Evolutionary conservation across 2,888 invertebrate species (phyloP), one percentile per base, ranked within the genome.

Genomic region (Trissonchulus sp.): DNA sequence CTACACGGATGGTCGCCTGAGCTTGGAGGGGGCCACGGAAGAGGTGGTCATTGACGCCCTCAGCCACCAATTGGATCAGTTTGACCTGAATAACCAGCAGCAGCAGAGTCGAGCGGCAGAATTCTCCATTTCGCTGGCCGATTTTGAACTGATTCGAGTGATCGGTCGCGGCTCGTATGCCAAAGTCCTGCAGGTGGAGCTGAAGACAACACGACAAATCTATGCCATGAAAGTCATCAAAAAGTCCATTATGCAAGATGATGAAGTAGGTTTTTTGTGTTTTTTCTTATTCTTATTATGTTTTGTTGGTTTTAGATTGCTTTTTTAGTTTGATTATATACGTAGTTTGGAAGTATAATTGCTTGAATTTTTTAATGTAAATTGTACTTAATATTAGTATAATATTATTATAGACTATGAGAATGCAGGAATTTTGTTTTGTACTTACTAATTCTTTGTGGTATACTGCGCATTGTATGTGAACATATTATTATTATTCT

Each of bases 141-240:
- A 99, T 88, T 99, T 99, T 86, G 94, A 97, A 85, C 89, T 99
- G 85, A 92, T 99, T 85, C 91, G 96, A 81, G 99, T 99, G 76
- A 99, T 99, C 85, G 99, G 99, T 60, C 90, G 99, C 77, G 99
- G 99, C 76, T 96, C 96, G 76, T 99, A 99, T 86, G 99, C 99
- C 78, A 99, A 99, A 89, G 98, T 98, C 80, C 89, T 98, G 80
- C 94, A 97, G 93, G 99, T 98, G 63, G 98, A 99, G 86, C 88
- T 98, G 84, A 93, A 92, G 86, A 91, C 92, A 82, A 98, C 97
- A 76, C 91, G 92, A 82, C 91, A 97, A 83, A 94, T 99, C 81
- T 99, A 99, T 88, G 99, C 99, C 71, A 99, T 99, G 96, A 99
- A 99, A 88, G 94, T 97, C 81, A 99, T 99, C 84, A 99, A 99